Percentiles rank a stretch among this genome's conserved stretches.
These are phyloP conservation scores for Meloidogyne floridensis DNA, from an alignment of 1,140 invertebrate genomes.

Conservation along the genomic window DNA sequence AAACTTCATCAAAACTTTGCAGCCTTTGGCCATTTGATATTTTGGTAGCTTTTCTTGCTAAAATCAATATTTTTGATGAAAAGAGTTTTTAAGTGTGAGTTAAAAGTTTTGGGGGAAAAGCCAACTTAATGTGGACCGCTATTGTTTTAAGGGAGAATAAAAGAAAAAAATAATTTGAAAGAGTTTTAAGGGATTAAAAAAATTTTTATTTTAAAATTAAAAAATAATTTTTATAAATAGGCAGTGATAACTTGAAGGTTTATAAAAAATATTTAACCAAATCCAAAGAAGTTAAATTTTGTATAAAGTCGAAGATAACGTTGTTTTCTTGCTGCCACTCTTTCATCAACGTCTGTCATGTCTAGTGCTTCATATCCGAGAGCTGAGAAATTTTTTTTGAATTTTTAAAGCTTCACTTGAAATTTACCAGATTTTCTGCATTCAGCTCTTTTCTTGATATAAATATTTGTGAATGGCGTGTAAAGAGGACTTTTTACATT, in stretches of 20 bases:
- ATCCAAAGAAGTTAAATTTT: conserved; percentile 18
- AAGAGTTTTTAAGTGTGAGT: not conserved
- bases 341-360: conserved; percentile 10
- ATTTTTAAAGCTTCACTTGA: not conserved
- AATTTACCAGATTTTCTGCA: conserved; percentile 40
- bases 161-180: not conserved
- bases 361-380: conserved; percentile 20
- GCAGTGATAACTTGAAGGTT: not conserved
- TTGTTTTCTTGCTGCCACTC: conserved; percentile 11
- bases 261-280: not conserved
- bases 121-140: not conserved
- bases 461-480: conserved; percentile 50
- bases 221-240: not conserved
- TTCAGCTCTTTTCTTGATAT: conserved; percentile 43
- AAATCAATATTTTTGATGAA: conserved; percentile 7
- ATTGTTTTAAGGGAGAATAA: not conserved
- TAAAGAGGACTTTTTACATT: conserved; percentile 43
- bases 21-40: not conserved
- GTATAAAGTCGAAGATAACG: conserved; percentile 13
- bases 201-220: too few species aligned
- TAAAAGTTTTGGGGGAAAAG: not conserved
- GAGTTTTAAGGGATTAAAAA: too few species aligned
- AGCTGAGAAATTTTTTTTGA: not conserved
- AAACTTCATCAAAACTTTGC: not conserved
- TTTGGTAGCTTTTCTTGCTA: conserved; percentile 2